Base-by-base conservation (phyloP, 2,113 vertebrate genomes). In the Muntiacus reevesi region DNA sequence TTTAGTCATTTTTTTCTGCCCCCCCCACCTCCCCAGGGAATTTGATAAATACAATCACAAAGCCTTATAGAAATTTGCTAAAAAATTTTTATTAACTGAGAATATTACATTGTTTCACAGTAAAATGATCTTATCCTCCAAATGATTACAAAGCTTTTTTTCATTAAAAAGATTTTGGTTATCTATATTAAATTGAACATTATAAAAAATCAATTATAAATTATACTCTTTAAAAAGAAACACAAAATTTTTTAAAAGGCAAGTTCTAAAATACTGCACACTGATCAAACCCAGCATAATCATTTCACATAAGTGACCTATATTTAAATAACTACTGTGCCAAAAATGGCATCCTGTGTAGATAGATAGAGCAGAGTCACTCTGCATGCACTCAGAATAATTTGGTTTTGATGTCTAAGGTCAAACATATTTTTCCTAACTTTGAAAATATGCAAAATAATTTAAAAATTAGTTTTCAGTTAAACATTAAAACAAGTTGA, bases 81-180 rank as follows among this genome's bases (percentile, higher is more conserved):
- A 94, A 47, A 92, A 28, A 0, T 14, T 57, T 87, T 97, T 93
- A 94, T 96, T 86, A 86, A 89, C 71, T 88, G 52, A 97, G 87
- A 97, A 55, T 71, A 97, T 84, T 52, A 97, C 71, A 91, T 92
- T 97, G 76, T 93, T 95, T 45, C 64, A 95, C 23, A 96, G 78
- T 91, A 89, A 96, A 96, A 96, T 89, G 59, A 93, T 93, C 54
- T 76, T 90, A 94, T 74, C 52, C 67, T 97, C 55, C 89, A 96
- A 90, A 87, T 92, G 60, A 97, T 93, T 98, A 98, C 87, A 98
- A 97, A 98, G 62, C 8, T 96, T 16, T 95, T 55, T 85, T 97
- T 88, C 76, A 94, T 91, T 95, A 33, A 95, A 97, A 93, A 96
- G 60, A 12, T 94, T 95, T 91, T 59, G 59, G 64, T 83, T 96